Evolutionary conservation across 1,140 invertebrate species (phyloP).

Genomic region (Saccostrea glomerata): DNA sequence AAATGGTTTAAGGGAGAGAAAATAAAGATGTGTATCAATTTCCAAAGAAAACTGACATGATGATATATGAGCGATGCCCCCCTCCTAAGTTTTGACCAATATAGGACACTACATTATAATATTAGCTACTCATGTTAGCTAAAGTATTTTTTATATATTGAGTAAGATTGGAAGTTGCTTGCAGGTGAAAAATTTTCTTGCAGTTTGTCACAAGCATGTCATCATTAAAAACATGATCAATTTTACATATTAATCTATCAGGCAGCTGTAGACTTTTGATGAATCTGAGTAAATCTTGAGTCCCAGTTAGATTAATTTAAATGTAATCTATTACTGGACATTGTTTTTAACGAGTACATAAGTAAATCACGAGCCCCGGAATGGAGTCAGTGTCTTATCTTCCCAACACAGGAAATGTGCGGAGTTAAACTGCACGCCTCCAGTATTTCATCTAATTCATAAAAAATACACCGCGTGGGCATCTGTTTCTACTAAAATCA

Average conservation of each 20-base stretch:
- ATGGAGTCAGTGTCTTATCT: background rate
- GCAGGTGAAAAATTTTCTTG: background rate
- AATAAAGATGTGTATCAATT: background rate
- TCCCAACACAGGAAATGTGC: constrained; percentile 19
- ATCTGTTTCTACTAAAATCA: constrained; percentile 31
- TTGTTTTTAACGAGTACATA: no score
- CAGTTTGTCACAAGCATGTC: background rate
- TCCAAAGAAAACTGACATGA: background rate
- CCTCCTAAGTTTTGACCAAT: background rate
- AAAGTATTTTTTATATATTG: background rate
- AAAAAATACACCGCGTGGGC: constrained; percentile 12
- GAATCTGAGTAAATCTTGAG: background rate
- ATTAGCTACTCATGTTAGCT: background rate
- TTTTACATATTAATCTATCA: background rate
- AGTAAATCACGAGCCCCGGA: no score
- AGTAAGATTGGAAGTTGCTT: background rate
- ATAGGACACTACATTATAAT: background rate
- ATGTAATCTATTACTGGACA: no score
- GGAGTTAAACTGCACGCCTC: constrained; percentile 29
- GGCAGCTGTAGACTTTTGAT: background rate
- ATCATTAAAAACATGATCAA: background rate
- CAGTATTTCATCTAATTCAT: constrained; percentile 32
- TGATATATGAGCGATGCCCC: no score
- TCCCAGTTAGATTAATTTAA: no score
- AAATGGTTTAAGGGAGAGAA: background rate